phyloP scores from a whole-genome alignment of 2,113 vertebrate genomes.

The Rousettus leschenaultii region DNA sequence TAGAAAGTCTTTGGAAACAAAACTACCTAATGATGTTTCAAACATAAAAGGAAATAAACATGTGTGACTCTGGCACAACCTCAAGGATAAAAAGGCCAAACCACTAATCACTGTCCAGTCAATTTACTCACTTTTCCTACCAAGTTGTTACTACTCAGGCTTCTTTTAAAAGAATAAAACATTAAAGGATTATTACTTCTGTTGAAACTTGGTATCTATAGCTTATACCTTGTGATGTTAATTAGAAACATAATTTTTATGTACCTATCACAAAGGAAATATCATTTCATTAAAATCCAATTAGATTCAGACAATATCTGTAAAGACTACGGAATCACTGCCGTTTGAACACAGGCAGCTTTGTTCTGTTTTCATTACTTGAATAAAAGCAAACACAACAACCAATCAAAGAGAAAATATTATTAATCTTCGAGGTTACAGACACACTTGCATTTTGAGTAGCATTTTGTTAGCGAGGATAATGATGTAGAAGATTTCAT shows the following conservation, averaged over 20 bases:
- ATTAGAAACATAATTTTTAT: slow-evolving; percentile 97
- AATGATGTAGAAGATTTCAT: slow-evolving; percentile 75
- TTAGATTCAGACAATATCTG: slow-evolving; percentile 93
- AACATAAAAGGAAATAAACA: slow-evolving; percentile 61
- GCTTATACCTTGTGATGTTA: slow-evolving; percentile 92
- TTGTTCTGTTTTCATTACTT: slow-evolving; percentile 94
- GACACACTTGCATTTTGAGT: slow-evolving; percentile 81
- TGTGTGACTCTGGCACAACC: neutral
- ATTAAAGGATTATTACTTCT: slow-evolving; percentile 92
- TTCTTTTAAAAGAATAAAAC: slow-evolving; percentile 88
- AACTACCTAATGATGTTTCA: slow-evolving; percentile 21
- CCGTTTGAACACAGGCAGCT: slow-evolving; percentile 94
- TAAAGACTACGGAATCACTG: slow-evolving; percentile 86
- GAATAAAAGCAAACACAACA: slow-evolving; percentile 93
- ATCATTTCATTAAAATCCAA: slow-evolving; percentile 99
- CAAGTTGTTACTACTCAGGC: slow-evolving; percentile 79
- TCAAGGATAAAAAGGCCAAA: slow-evolving; percentile 66
- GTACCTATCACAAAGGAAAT: slow-evolving; percentile 97
- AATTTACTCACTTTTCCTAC: slow-evolving; percentile 76
- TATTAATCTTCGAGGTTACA: slow-evolving; percentile 84
- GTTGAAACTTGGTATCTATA: slow-evolving; percentile 89
- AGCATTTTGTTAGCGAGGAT: slow-evolving; percentile 74
- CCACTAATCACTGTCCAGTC: slow-evolving; percentile 75
- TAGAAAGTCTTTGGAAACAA: slow-evolving; percentile 49
- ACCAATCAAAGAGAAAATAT: slow-evolving; percentile 85